Percentiles rank a stretch among this genome's conserved stretches.
These are phyloP conservation scores for Blastobasis lacticolella DNA, from an alignment of 2,888 invertebrate genomes.

Conservation along the genomic window DNA sequence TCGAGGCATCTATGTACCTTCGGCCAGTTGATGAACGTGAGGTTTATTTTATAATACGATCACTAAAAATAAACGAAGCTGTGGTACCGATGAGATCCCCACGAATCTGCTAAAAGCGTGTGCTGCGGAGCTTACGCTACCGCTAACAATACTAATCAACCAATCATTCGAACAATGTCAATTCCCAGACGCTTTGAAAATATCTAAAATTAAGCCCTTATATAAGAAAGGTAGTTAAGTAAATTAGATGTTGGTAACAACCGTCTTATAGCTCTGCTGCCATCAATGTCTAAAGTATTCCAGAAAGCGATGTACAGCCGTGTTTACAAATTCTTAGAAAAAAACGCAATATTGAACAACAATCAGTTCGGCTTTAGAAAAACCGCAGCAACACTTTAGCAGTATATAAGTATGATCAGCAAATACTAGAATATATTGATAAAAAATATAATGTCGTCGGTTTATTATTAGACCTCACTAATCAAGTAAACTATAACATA, in stretches of 20 bases:
- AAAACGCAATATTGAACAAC: conserved; percentile 6
- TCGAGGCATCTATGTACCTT: not conserved
- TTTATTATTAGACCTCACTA: conserved; percentile 10
- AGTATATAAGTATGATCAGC: conserved; percentile 5
- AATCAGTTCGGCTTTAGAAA: conserved; percentile 8
- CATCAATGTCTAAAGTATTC: conserved; percentile 9
- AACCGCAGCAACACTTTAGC: conserved; percentile 1
- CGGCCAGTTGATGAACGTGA: conserved; percentile 3
- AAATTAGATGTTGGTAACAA: conserved; percentile 6
- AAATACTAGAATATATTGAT: not conserved
- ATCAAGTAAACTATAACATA: conserved; percentile 6
- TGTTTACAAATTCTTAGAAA: conserved; percentile 6
- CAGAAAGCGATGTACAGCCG: conserved; percentile 9
- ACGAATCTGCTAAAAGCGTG: conserved; percentile 7
- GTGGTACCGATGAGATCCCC: conserved; percentile 8
- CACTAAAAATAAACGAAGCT: conserved; percentile 8
- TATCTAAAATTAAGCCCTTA: conserved; percentile 8
- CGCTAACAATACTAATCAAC: conserved; percentile 6
- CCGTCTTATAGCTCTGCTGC: conserved; percentile 9
- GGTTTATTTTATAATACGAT: conserved; percentile 3
- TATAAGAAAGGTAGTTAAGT: conserved; percentile 10
- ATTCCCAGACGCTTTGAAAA: conserved; percentile 10
- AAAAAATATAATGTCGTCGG: conserved; percentile 6
- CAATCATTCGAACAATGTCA: conserved; percentile 10
- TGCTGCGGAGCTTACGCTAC: conserved; percentile 2